A percentile compares a stretch with the other conserved stretches of the same genome.
Evolutionary conservation across 92 coral and sea anemone genomes (phyloP).

Genomic region (Micromussa lordhowensis): DNA sequence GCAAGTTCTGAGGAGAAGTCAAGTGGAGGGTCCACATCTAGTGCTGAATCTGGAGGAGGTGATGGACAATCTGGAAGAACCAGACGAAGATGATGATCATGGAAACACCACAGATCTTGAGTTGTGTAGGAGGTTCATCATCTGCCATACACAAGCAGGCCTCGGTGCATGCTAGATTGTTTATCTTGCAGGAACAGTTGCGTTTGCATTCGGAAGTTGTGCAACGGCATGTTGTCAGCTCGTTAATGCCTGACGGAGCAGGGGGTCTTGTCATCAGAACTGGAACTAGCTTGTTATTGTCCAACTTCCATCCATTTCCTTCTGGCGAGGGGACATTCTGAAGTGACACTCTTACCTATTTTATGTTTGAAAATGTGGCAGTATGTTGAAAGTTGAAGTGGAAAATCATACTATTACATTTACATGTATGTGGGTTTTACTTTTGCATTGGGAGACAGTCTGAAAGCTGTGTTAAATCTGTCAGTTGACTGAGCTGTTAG

Average conservation of each 20-base stretch:
- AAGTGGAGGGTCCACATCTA: constrained; percentile 57
- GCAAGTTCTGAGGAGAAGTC: constrained; percentile 52
- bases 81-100: constrained; percentile 39
- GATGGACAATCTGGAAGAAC: constrained; percentile 56
- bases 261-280: constrained; percentile 62
- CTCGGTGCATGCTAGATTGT: constrained; percentile 66
- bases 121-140: constrained; percentile 15
- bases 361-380: too few relatives aligned
- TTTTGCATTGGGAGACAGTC: too few relatives aligned
- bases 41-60: constrained; percentile 57
- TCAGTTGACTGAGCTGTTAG: too few relatives aligned
- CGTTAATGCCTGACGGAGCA: constrained; percentile 60
- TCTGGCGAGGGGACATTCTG: constrained; percentile 67
- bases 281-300: constrained; percentile 49
- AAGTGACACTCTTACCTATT: constrained; percentile 32
- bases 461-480: too few relatives aligned
- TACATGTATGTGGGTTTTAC: too few relatives aligned
- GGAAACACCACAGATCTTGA: constrained; percentile 34
- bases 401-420: too few relatives aligned
- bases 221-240: constrained; percentile 62
- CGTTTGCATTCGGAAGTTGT: constrained; percentile 48
- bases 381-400: too few relatives aligned
- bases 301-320: constrained; percentile 64
- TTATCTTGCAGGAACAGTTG: constrained; percentile 65
- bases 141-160: constrained; percentile 71